Percentiles rank a stretch among this genome's conserved stretches.
These are phyloP conservation scores for Xiphias gladius DNA, from an alignment of 2,113 vertebrate genomes.

Conservation along the genomic window DNA sequence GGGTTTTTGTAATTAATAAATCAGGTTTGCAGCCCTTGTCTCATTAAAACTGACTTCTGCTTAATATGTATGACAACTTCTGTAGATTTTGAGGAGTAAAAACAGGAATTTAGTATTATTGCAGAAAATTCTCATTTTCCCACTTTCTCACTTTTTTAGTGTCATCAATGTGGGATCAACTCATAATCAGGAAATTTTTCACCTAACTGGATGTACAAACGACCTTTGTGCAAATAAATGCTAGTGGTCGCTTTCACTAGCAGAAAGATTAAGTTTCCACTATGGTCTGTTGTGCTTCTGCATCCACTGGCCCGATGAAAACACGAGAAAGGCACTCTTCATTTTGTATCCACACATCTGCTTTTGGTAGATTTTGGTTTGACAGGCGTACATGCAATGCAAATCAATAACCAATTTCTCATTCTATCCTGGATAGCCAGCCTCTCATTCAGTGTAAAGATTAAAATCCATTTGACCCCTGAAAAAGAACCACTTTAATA, in stretches of 20 bases:
- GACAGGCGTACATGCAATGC: not conserved
- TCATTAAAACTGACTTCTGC: not conserved
- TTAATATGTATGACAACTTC: not conserved
- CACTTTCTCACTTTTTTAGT: not conserved
- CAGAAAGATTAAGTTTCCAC: not conserved
- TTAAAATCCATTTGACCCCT: slow-evolving; percentile 3
- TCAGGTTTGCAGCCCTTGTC: not conserved
- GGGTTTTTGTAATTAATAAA: slow-evolving; percentile 4
- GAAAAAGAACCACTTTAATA: slow-evolving; percentile 7
- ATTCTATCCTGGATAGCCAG: not conserved
- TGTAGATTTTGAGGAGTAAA: not conserved
- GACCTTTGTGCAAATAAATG: not conserved
- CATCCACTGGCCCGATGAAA: slow-evolving; percentile 13
- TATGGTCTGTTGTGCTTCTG: not conserved
- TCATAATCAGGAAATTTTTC: not conserved
- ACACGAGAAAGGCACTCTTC: slow-evolving; percentile 8
- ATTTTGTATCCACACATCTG: slow-evolving; percentile 26
- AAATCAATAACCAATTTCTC: slow-evolving; percentile 43
- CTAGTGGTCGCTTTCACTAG: not conserved
- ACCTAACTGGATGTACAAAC: not conserved
- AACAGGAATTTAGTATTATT: not conserved
- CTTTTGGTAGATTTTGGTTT: slow-evolving; percentile 28
- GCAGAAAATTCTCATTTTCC: not conserved
- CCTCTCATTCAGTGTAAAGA: not conserved
- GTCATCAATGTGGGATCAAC: not conserved